Evolutionary conservation across 37 sponge, comb jelly and placozoan species (phyloP).

Genomic region (Halisarca cf. caerulea): DNA sequence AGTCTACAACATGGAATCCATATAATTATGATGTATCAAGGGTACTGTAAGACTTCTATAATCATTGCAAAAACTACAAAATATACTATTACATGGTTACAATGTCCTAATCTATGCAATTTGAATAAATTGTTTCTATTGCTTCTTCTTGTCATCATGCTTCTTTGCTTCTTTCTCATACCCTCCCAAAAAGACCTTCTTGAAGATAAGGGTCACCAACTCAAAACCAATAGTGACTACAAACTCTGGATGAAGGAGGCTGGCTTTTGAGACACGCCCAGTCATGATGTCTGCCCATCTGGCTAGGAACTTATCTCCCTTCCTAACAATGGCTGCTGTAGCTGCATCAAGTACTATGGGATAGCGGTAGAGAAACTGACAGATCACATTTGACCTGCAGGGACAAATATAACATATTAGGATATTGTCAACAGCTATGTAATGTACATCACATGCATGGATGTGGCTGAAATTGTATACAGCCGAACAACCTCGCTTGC

Average conservation of each 20-base stretch:
- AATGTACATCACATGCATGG: no score
- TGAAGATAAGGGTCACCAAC: constrained; percentile 21
- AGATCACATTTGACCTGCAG: background rate
- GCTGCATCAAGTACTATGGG: constrained; percentile 36
- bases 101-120: background rate
- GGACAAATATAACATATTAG: no score
- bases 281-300: constrained; percentile 63
- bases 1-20: no score
- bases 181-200: constrained; percentile 24
- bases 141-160: background rate
- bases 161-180: background rate
- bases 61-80: background rate
- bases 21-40: no score
- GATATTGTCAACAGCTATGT: no score
- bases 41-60: no score
- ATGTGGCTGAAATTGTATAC: no score
- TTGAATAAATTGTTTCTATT: background rate
- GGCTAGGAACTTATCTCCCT: constrained; percentile 49
- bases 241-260: constrained; percentile 52
- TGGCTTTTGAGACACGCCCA: constrained; percentile 35
- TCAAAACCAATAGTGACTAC: constrained; percentile 41
- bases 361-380: background rate
- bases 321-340: constrained; percentile 30
- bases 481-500: no score
- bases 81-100: background rate